These are phyloP conservation scores for Mus spicilegus DNA, from an alignment of 2,113 vertebrate species.

Conservation along the genomic window DNA sequence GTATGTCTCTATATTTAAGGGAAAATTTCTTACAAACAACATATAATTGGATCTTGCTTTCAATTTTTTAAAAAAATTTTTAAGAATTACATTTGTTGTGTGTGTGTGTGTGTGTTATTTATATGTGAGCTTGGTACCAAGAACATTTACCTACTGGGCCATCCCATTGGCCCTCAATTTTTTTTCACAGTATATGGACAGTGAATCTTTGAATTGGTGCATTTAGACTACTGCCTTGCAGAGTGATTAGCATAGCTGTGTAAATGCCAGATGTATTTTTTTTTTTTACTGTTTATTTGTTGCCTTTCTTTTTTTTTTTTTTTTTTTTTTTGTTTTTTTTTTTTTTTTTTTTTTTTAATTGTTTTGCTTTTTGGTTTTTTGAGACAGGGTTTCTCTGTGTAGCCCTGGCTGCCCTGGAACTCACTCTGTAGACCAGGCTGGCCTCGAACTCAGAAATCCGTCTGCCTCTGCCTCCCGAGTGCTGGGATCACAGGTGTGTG, in stretches of 20 bases:
- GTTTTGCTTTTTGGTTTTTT: too few relatives aligned
- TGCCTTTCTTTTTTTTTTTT: neutral
- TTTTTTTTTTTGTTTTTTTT: neutral
- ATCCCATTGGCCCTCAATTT: neutral
- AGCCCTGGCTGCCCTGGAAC: too few relatives aligned
- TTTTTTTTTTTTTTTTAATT: neutral
- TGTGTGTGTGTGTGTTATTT: too few relatives aligned
- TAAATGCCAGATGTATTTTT: neutral
- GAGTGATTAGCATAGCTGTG: neutral
- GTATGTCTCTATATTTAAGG: neutral
- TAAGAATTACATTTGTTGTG: neutral
- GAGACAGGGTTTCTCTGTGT: too few relatives aligned
- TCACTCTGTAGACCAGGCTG: too few relatives aligned
- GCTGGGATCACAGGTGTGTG: too few relatives aligned
- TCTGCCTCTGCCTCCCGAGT: too few relatives aligned
- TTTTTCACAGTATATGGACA: neutral
- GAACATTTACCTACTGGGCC: neutral
- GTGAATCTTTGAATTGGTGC: neutral
- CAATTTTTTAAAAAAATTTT: too few relatives aligned
- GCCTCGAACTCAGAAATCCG: too few relatives aligned
- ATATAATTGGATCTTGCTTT: neutral
- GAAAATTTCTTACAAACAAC: neutral
- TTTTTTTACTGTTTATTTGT: neutral
- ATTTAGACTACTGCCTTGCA: neutral
- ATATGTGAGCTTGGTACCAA: neutral